Percentiles rank a stretch among this genome's conserved stretches.
Conservation (phyloP, 2,888 invertebrate genomes). For the Arctia plantaginis region DNA sequence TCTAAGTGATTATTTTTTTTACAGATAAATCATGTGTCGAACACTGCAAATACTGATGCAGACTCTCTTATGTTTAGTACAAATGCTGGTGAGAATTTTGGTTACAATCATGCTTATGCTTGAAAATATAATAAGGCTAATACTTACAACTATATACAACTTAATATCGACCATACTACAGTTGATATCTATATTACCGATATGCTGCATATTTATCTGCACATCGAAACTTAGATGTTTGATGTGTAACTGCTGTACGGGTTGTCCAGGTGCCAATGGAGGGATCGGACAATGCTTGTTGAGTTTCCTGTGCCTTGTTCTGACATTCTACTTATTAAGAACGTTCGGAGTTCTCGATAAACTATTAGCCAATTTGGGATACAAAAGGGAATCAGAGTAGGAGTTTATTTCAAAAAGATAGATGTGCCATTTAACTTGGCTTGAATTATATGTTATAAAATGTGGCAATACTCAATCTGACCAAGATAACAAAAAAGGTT, state of each 20-base stretch:
- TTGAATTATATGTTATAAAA: background rate
- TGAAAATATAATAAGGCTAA: conserved; percentile 73
- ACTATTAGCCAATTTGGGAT: conserved; percentile 2
- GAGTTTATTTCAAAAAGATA: background rate
- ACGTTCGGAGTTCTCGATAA: background rate
- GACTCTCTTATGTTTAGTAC: conserved; percentile 67
- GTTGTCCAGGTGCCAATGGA: background rate
- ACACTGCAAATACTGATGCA: conserved; percentile 66
- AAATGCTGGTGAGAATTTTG: conserved; percentile 73
- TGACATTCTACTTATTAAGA: background rate
- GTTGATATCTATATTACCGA: conserved; percentile 73
- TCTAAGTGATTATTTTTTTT: background rate
- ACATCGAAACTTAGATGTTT: conserved; percentile 72
- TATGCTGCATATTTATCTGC: conserved; percentile 72
- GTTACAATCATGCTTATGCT: conserved; percentile 75
- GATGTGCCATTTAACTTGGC: background rate
- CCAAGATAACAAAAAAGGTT: background rate
- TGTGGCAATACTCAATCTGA: background rate
- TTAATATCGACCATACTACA: conserved; percentile 73
- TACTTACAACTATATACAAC: conserved; percentile 73
- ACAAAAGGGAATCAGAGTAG: background rate
- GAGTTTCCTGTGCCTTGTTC: background rate
- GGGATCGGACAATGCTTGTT: conserved; percentile 3
- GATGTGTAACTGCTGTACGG: conserved; percentile 64
- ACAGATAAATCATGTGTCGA: conserved; percentile 71